Conservation (phyloP, 1,140 invertebrate genomes). For the Triops longicaudatus region DNA sequence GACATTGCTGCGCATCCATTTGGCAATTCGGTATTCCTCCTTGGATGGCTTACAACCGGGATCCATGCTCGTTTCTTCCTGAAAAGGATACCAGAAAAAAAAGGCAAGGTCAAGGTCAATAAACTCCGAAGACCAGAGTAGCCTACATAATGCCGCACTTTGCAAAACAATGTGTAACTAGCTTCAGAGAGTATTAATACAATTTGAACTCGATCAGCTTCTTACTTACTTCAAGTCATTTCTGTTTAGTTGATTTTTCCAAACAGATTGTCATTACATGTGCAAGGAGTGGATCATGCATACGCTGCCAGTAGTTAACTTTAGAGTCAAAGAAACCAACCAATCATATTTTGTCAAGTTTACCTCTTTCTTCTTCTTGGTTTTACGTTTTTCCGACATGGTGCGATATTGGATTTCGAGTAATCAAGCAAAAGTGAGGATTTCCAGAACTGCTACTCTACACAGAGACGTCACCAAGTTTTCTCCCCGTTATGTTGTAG, state of each 20-base stretch:
- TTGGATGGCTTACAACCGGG: constrained; percentile 66
- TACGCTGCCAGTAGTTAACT: no score
- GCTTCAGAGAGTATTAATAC: no score
- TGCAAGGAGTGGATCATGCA: no score
- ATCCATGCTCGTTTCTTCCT: constrained; percentile 46
- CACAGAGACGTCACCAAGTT: not conserved
- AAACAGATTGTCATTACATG: no score
- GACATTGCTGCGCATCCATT: constrained; percentile 86
- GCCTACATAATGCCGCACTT: not conserved
- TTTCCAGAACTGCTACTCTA: not conserved
- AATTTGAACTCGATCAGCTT: no score
- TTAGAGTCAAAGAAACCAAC: no score
- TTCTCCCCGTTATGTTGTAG: not conserved
- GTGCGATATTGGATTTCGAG: constrained; percentile 37
- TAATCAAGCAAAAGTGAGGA: not conserved
- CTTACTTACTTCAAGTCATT: not conserved
- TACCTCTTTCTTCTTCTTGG: constrained; percentile 36
- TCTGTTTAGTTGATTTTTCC: not conserved
- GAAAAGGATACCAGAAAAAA: constrained; percentile 20
- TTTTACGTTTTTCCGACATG: constrained; percentile 66
- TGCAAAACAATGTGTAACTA: not conserved
- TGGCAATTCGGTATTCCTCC: constrained; percentile 85
- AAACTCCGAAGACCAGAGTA: not conserved
- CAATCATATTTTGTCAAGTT: no score
- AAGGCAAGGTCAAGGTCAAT: not conserved